Evolutionary conservation across 2,797 vertebrate species (phyloP), one percentile per base, ranked within the genome.

Genomic region (Alectoris magna): DNA sequence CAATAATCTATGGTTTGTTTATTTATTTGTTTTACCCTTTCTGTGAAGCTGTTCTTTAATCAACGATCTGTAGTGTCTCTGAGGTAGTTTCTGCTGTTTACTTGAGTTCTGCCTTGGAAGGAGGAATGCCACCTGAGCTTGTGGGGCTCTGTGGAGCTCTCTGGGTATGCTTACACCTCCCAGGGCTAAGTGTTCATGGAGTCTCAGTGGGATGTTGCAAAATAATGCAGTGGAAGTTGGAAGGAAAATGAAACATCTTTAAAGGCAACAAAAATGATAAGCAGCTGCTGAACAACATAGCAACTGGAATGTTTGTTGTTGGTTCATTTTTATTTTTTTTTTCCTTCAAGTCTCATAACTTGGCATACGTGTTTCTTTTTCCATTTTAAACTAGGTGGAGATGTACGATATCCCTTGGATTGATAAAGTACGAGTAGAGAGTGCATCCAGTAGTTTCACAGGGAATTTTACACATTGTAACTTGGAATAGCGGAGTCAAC

Each of bases 31-130:
- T 53, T 71, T 9, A 2, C 41, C 44, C 24, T 82, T 70, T 76
- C 31, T 58, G 36, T 46, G 62, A 66, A 66, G 15, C 26, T 91
- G 64, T 29, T 59, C 43, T 90, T 91, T 58, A 87, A 75, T 87
- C 87, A 66, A 14, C 31, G 60, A 8, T 60, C 48, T 22, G 18
- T 39, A 78, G 29, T 62, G 70, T 72, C 36, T 82, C 1, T 36
- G 60, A 66, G 77, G 14, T 0, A 0, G 38, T 64, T 72, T 74
- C 21, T 77, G 43, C n/a, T 69, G 14, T 88, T n/a, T 5, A 10
- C 2, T 27, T 0, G 19, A 73, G 64, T 49, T 78, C 29, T 39
- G 36, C 56, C n/a, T 56, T 43, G 49, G 73, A 26, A 80, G 58
- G 56, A 51, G 9, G 23, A 55, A 43, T 26, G n/a, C 59, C 31